A percentile compares a stretch with the other conserved stretches of the same genome.
phyloP scores from a whole-genome alignment of 2,113 vertebrate species.

The Mus spicilegus region DNA sequence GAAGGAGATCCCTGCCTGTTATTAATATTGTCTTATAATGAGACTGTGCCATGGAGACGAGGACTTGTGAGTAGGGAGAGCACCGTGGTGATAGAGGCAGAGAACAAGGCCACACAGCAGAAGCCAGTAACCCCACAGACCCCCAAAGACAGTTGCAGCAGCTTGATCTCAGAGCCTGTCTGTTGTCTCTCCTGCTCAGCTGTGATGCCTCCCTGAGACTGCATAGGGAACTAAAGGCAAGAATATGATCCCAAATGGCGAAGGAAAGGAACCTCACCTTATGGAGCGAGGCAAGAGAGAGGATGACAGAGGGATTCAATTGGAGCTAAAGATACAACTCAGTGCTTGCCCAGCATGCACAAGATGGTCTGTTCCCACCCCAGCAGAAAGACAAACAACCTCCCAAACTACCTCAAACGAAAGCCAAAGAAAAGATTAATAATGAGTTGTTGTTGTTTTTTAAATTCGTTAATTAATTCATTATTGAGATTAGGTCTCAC shows the following conservation, averaged over 20 bases:
- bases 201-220: neutral
- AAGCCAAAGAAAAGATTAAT: neutral
- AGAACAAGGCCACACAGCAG: neutral
- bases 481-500: neutral
- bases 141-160: neutral
- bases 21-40: neutral
- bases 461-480: neutral
- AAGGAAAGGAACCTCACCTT: neutral
- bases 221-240: neutral
- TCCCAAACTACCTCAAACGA: neutral
- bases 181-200: neutral
- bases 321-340: neutral
- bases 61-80: neutral
- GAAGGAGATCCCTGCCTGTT: neutral
- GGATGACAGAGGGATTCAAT: neutral
- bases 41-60: neutral
- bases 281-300: neutral
- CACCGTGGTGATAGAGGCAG: neutral
- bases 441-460: too few species aligned
- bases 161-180: neutral
- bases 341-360: neutral
- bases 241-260: too few species aligned
- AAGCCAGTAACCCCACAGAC: neutral
- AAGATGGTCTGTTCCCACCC: neutral
- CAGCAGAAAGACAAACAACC: neutral